A percentile compares a stretch with the other conserved stretches of the same genome.
These are phyloP conservation scores for Brachyopa scutellaris DNA, from an alignment of 2,888 invertebrate species.

Conservation along the genomic window DNA sequence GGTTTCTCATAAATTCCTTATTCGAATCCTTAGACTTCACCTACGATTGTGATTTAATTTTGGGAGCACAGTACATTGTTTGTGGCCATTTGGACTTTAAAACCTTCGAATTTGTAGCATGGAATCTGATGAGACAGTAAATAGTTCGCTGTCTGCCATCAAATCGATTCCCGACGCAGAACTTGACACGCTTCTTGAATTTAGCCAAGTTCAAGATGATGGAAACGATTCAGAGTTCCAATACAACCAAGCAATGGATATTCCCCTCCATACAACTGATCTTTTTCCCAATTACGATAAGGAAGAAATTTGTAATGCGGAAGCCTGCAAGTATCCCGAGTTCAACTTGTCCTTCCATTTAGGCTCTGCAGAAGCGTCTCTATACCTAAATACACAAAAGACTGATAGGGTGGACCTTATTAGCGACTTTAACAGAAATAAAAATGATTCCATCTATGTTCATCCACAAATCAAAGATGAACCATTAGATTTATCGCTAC, in stretches of 20 bases:
- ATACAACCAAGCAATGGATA: slow-evolving; percentile 29
- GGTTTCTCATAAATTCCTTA: too few relatives aligned
- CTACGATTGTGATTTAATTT: slow-evolving; percentile 76
- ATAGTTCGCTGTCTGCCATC: slow-evolving; percentile 47
- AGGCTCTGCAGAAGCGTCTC: slow-evolving; percentile 6
- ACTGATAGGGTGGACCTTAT: slow-evolving; percentile 4
- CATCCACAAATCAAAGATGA: slow-evolving; percentile 52
- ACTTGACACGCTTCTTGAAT: slow-evolving; percentile 74
- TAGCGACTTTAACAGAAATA: neutral
- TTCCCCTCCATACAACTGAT: slow-evolving; percentile 24
- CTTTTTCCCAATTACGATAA: neutral
- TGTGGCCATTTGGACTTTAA: slow-evolving; percentile 77
- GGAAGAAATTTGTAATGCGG: neutral
- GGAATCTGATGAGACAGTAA: slow-evolving; percentile 76
- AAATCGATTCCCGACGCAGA: slow-evolving; percentile 71
- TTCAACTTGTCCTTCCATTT: slow-evolving; percentile 41
- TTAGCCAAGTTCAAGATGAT: slow-evolving; percentile 16
- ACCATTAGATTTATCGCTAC: slow-evolving; percentile 48
- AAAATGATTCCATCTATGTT: slow-evolving; percentile 27
- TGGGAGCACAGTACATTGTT: slow-evolving; percentile 78
- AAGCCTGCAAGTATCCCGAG: slow-evolving; percentile 34
- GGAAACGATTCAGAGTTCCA: slow-evolving; percentile 15
- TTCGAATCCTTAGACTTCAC: slow-evolving; percentile 75
- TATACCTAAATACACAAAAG: slow-evolving; percentile 18
- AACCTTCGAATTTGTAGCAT: slow-evolving; percentile 78